Percentiles rank a stretch among this genome's conserved stretches.
Evolutionary conservation across 2,113 vertebrate genomes (phyloP).

Genomic region (Alethe diademata): DNA sequence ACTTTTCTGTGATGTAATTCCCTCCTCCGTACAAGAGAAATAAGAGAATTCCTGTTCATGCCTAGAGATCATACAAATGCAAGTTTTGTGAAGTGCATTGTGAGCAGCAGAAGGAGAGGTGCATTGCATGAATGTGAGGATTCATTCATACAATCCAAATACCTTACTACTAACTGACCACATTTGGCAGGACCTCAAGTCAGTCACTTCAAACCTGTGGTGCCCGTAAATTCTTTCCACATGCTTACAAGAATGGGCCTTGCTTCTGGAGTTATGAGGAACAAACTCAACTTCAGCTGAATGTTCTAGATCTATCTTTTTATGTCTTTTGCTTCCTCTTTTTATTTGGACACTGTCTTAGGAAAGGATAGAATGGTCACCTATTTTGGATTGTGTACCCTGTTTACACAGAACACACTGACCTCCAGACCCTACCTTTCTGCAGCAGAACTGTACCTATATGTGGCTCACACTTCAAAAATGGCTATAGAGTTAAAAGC

Average conservation of each 20-base stretch:
- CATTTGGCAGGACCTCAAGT: not conserved
- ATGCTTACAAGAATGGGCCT: not conserved
- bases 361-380: not conserved
- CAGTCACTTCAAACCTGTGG: not conserved
- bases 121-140: not conserved
- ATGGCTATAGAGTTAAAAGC: not conserved
- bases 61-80: not conserved
- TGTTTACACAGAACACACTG: not conserved
- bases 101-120: not conserved
- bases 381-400: not conserved
- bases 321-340: not conserved
- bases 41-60: not conserved
- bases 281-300: not conserved
- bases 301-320: not conserved
- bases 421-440: not conserved
- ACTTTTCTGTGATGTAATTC: not conserved
- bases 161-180: not conserved
- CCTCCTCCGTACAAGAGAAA: not conserved
- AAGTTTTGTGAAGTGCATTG: not conserved
- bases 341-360: not conserved
- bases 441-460: not conserved
- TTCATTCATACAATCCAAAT: not conserved
- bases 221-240: not conserved
- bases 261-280: not conserved
- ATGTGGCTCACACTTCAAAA: not conserved